phyloP scores from a whole-genome alignment of 2,797 vertebrate genomes.

The Ptychadena robeensis region DNA sequence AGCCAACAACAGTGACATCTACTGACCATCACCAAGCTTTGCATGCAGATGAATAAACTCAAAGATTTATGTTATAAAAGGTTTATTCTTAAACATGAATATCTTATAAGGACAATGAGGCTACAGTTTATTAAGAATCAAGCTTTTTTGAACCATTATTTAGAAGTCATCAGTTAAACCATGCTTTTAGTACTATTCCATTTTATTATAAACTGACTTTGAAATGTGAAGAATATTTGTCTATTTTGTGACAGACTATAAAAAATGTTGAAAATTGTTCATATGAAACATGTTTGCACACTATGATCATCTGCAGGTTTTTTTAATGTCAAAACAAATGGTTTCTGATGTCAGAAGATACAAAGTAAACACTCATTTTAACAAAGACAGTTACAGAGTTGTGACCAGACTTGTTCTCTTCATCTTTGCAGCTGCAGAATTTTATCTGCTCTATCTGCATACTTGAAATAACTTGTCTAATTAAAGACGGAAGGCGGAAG shows the following conservation, averaged over 20 bases:
- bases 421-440: neutral
- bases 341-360: neutral
- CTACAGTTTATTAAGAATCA: too few species aligned
- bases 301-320: neutral
- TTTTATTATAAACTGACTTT: too few species aligned
- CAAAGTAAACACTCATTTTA: neutral
- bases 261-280: too few species aligned
- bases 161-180: too few species aligned
- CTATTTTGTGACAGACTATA: too few species aligned
- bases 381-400: neutral
- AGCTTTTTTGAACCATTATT: too few species aligned
- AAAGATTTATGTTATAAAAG: neutral
- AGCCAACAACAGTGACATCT: neutral
- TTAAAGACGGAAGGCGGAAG: conserved; percentile 40
- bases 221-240: too few species aligned
- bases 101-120: too few species aligned
- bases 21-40: neutral
- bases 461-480: conserved; percentile 43
- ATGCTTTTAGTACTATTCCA: too few species aligned
- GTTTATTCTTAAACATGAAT: neutral
- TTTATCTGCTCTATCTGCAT: neutral
- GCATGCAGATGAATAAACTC: neutral
- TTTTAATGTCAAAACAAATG: conserved; percentile 7
- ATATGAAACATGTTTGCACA: too few species aligned
- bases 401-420: neutral